A percentile compares a stretch with the other conserved stretches of the same genome.
phyloP scores from a whole-genome alignment of 2,113 vertebrate species.

The Anhinga rufa region DNA sequence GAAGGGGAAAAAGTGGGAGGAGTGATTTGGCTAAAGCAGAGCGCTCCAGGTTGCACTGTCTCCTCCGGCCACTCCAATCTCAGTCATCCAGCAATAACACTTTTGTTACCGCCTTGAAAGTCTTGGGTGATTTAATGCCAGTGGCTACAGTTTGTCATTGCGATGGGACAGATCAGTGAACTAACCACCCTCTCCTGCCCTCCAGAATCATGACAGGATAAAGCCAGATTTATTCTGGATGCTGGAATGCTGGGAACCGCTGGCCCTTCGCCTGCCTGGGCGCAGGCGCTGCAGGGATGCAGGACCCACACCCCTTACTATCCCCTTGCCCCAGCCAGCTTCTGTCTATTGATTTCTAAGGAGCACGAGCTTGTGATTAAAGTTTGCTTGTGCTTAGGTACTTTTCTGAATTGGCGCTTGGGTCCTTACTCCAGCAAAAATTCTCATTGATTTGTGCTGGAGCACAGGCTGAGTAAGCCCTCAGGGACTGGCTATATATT shows the following conservation, averaged over 20 bases:
- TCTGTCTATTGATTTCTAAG: not conserved
- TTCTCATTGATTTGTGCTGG: slow-evolving; percentile 1
- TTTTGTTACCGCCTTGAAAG: not conserved
- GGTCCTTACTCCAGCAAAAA: slow-evolving; percentile 26
- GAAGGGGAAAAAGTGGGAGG: not conserved
- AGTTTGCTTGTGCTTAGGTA: not conserved
- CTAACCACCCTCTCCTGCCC: not conserved
- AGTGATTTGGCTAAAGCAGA: not conserved
- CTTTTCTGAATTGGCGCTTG: not conserved
- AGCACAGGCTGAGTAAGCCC: slow-evolving; percentile 11
- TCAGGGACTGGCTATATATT: not conserved
- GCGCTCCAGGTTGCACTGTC: not conserved
- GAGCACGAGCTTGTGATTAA: not conserved
- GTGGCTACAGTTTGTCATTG: not conserved
- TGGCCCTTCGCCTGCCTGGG: not conserved
- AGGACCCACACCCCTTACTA: not conserved
- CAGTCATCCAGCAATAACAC: not conserved
- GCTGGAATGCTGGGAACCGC: not conserved
- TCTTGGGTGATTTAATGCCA: not conserved
- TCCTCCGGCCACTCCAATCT: not conserved
- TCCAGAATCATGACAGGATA: not conserved
- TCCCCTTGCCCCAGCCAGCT: not conserved
- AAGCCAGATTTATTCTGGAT: not conserved
- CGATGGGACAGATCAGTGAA: not conserved
- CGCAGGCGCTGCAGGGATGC: not conserved